Conservation (phyloP, 2,888 invertebrate species). For the Labia minor region DNA sequence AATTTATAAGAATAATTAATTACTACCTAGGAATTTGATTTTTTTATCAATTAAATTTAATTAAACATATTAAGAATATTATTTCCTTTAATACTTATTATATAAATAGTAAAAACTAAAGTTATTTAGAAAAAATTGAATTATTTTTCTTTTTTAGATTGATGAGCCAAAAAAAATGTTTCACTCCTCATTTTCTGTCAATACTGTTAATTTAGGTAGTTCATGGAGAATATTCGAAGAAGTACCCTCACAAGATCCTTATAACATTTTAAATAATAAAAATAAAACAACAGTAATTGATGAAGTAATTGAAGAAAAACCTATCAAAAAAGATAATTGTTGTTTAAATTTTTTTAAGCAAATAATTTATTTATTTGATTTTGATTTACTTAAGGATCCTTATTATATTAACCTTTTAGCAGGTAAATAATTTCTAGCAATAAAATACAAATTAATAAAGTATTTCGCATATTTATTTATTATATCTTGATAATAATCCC, state of each 20-base stretch:
- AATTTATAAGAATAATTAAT: no score
- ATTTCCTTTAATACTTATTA: no score
- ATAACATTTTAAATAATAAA: no score
- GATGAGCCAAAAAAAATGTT: constrained; percentile 13
- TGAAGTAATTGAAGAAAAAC: not conserved
- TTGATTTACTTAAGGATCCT: constrained; percentile 42
- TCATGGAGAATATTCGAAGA: constrained; percentile 48
- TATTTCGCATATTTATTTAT: no score
- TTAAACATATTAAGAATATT: no score
- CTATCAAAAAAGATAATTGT: not conserved
- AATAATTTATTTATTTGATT: constrained; percentile 49
- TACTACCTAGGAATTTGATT: no score
- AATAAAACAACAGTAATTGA: no score
- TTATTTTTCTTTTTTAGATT: not conserved
- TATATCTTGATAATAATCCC: no score
- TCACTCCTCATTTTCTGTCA: constrained; percentile 40
- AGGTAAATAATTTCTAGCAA: not conserved
- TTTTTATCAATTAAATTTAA: no score
- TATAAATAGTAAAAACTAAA: constrained; percentile 25
- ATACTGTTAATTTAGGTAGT: constrained; percentile 47
- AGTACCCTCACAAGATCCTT: not conserved
- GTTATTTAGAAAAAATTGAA: constrained; percentile 17
- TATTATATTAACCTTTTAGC: not conserved
- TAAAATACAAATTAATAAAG: no score
- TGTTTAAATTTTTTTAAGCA: constrained; percentile 36